These are phyloP conservation scores for Anneissia japonica DNA, from an alignment of 35 echinoderm and acorn worm genomes.

Conservation along the genomic window DNA sequence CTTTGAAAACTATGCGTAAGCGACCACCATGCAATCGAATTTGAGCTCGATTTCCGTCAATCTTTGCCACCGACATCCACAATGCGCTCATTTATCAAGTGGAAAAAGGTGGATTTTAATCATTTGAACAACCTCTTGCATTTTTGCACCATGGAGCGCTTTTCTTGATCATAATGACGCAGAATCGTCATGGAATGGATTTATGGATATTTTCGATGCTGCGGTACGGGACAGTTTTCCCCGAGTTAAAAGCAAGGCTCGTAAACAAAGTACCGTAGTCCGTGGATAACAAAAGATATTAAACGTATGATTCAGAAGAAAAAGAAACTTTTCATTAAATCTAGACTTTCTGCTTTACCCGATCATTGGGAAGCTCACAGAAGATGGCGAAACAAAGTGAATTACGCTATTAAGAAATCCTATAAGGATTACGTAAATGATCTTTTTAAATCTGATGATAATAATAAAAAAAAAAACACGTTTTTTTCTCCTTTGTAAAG, in stretches of 20 bases:
- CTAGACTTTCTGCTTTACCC: too few relatives aligned
- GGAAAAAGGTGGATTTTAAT: neutral
- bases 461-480: too few relatives aligned
- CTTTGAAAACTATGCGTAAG: neutral
- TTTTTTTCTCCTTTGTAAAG: too few relatives aligned
- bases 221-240: neutral
- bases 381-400: too few relatives aligned
- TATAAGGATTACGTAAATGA: too few relatives aligned
- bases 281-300: neutral
- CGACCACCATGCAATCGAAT: neutral
- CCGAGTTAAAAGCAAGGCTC: neutral
- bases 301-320: neutral
- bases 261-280: neutral
- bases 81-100: neutral
- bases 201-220: neutral
- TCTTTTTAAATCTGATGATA: too few relatives aligned
- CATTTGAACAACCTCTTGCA: neutral
- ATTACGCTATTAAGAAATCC: too few relatives aligned
- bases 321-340: too few relatives aligned
- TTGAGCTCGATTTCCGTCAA: neutral
- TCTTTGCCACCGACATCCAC: neutral
- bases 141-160: neutral
- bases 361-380: too few relatives aligned
- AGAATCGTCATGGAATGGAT: too few relatives aligned
- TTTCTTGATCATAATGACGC: too few relatives aligned